Evolutionary conservation across 2,113 vertebrate genomes (phyloP), one percentile per base, ranked within the genome.

Genomic region (Eretmochelys imbricata): DNA sequence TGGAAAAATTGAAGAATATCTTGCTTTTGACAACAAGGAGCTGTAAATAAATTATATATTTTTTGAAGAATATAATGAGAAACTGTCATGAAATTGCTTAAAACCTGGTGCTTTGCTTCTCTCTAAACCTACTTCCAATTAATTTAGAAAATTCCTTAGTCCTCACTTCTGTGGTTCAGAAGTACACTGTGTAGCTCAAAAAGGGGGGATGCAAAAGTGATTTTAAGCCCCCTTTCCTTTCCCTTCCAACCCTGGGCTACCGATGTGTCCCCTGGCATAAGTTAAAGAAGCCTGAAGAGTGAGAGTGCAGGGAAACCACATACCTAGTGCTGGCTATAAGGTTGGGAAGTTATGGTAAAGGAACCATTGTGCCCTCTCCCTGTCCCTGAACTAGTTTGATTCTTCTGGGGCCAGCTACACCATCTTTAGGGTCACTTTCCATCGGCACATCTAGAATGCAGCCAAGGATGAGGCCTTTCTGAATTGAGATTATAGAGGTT

Each of bases 1-100:
- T 96, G 99, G 99, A 91, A 98, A 97, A 93, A 98, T 99, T 54
- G 99, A 99, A 95, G 99, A 99, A 85, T 99, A 99, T 96, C 97
- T 99, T 50, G 99, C 99, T 88, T 99, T 98, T 95, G 99, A 99
- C 97, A 91, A 87, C 87, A 98, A 97, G 93, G 98, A 99, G 51
- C 95, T 97, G 99, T 99, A 98, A 98, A 84, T 96, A 93, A 85
- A 46, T 85, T 16, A 87, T 91, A 82, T 2, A 31, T 91, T 95
- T 92, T 92, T 92, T 93, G 1, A 89, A 80, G 10, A 85, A n/a
- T 54, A 17, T 51, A 75, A 65, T 92, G 75, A 82, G 89, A 93
- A 93, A 46, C 51, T 87, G 9, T 48, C 25, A 53, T 13, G 75
- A 59, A 11, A 6, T 72, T 69, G n/a, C 31, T 48, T 72, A 75